Base-by-base conservation (phyloP, 2,888 invertebrate species). In the Lasioglossum morio region DNA sequence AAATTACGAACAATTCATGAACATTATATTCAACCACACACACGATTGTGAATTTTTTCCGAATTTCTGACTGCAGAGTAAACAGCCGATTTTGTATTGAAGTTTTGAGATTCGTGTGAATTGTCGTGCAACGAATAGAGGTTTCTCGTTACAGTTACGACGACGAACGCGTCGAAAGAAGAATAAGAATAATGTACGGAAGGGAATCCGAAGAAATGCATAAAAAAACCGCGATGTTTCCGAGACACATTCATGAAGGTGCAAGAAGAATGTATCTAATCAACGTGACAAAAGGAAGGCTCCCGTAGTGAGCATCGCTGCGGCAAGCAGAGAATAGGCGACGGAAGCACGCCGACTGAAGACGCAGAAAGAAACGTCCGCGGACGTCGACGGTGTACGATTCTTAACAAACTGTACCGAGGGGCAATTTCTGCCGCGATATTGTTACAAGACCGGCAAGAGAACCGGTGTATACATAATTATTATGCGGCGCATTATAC, bases 401-500 rank as follows among this genome's bases (percentile, higher is more conserved):
- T 80, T 72, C 86, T 57, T 72, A 60, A 70, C 74, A 53, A 84
- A 82, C 77, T 77, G 79, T 75, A 72, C 80, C 57, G 57, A 72
- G 63, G 79, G 80, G 80, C 79, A 85, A 81, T 79, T 86, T 80
- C 82, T 79, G 74, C 34, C 77, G 66, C 16, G 81, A 87, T 86
- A 84, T 86, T 88, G 77, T 81, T 85, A 79, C 69, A 40, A 80
- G 77, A 80, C 83, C 86, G 79, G 81, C 73, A 84, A 84, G 74
- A 87, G 85, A 86, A 85, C 77, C 82, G 79, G 78, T 87, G 84
- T 86, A 79, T 73, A 46, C 74, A 60, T 78, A 82, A 89, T 87
- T 86, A 87, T 90, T 89, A 84, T 89, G 85, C 84, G 73, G 81
- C 53, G 46, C 81, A 86, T 90, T 91, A 89, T 89, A 81, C 79